These are phyloP conservation scores for Pampusana beccarii DNA, from an alignment of 2,113 vertebrate genomes.

Conservation along the genomic window DNA sequence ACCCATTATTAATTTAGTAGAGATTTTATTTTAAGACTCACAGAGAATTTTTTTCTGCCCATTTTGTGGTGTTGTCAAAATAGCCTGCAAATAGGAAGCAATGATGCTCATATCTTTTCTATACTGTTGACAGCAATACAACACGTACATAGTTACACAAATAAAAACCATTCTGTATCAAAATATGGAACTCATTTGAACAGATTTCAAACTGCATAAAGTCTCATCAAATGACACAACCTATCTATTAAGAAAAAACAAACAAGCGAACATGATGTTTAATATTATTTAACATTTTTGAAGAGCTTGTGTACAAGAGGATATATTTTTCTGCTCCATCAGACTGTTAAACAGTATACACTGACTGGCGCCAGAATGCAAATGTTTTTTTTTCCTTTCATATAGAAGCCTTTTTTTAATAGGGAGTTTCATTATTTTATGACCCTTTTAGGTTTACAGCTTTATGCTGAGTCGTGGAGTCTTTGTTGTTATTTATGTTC, in stretches of 20 bases:
- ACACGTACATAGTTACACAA: not conserved
- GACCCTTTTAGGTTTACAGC: not conserved
- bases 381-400: not conserved
- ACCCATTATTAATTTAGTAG: not conserved
- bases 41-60: not conserved
- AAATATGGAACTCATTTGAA: not conserved
- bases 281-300: not conserved
- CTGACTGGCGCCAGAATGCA: not conserved
- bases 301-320: not conserved
- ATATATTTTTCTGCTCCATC: not conserved
- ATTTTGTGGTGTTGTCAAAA: not conserved
- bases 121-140: not conserved
- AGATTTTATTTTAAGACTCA: not conserved
- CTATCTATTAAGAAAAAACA: not conserved
- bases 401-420: not conserved
- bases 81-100: not conserved
- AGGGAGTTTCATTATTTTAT: not conserved
- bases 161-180: not conserved
- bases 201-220: not conserved
- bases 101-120: not conserved
- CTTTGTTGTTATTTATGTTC: not conserved
- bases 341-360: not conserved
- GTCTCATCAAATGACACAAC: not conserved
- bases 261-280: not conserved
- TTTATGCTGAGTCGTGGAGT: not conserved